Conservation (phyloP, 2,113 vertebrate species). For the Gymnorhina tibicen region DNA sequence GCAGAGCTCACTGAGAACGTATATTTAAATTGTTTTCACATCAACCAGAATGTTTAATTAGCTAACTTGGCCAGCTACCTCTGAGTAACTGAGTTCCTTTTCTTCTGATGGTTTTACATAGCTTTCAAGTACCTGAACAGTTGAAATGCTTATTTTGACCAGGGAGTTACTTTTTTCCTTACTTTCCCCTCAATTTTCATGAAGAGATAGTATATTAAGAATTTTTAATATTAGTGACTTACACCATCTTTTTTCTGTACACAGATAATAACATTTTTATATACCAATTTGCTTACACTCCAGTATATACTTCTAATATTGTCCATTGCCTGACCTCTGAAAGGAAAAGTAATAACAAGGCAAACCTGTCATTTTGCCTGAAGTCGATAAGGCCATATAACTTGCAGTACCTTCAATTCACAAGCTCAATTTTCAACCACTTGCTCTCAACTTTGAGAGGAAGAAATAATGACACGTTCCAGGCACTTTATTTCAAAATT, state of each 20-base stretch:
- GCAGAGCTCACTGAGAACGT: not conserved
- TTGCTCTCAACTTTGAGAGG: constrained; percentile 85
- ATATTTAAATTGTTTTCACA: not conserved
- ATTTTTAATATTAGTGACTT: constrained; percentile 47
- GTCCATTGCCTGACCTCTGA: constrained; percentile 83
- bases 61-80: not conserved
- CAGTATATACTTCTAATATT: constrained; percentile 78
- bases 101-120: not conserved
- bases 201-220: not conserved
- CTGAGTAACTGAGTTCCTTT: not conserved
- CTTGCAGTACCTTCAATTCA: constrained; percentile 88
- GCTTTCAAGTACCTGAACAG: not conserved
- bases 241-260: constrained; percentile 46
- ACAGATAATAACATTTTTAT: constrained; percentile 73
- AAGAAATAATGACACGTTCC: constrained; percentile 93
- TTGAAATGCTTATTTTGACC: not conserved
- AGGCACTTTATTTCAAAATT: constrained; percentile 93
- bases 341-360: constrained; percentile 91
- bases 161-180: not conserved
- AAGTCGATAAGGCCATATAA: constrained; percentile 90
- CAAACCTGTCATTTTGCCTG: constrained; percentile 84
- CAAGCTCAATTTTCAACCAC: constrained; percentile 94
- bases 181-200: not conserved
- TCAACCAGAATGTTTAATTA: not conserved
- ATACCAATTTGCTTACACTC: constrained; percentile 62